Conservation (phyloP, 1,140 invertebrate genomes). For the Hycleus cichorii region DNA sequence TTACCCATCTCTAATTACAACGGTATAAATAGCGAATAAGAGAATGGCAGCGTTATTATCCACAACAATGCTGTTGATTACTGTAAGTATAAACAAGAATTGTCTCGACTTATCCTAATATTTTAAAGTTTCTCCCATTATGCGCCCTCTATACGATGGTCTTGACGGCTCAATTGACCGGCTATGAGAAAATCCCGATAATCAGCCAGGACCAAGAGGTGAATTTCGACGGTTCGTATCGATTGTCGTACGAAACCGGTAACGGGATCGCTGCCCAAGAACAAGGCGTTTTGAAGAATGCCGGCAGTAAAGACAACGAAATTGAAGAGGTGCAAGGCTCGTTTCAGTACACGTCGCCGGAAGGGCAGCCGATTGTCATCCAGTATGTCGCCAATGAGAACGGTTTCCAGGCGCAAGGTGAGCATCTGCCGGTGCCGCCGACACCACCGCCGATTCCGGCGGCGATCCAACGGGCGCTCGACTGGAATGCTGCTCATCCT, state of each 20-base stretch:
- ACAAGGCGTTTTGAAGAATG: conserved; percentile 46
- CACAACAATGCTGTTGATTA: background rate
- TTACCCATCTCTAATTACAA: conserved; percentile 7
- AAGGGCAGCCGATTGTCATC: conserved; percentile 44
- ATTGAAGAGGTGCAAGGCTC: conserved; percentile 33
- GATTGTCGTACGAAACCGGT: conserved; percentile 48
- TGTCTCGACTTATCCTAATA: too few relatives aligned
- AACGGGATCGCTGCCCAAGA: conserved; percentile 53
- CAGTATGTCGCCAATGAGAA: conserved; percentile 49
- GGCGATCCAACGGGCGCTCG: conserved; percentile 35
- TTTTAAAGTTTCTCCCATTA: too few relatives aligned
- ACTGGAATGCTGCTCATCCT: conserved; percentile 38
- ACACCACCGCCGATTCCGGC: conserved; percentile 43
- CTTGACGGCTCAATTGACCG: conserved; percentile 10
- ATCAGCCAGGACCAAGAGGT: conserved; percentile 41
- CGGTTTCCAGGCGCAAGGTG: conserved; percentile 48
- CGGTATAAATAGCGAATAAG: conserved; percentile 6
- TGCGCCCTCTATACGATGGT: background rate
- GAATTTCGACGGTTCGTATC: conserved; percentile 46
- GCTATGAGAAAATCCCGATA: conserved; percentile 40
- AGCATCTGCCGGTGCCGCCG: conserved; percentile 45
- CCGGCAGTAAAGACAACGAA: conserved; percentile 37
- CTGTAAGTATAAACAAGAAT: too few relatives aligned
- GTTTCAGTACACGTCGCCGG: conserved; percentile 46
- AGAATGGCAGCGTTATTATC: conserved; percentile 7